Evolutionary conservation across 2,113 vertebrate genomes (phyloP), one percentile per base, ranked within the genome.

Genomic region (Eptesicus fuscus): DNA sequence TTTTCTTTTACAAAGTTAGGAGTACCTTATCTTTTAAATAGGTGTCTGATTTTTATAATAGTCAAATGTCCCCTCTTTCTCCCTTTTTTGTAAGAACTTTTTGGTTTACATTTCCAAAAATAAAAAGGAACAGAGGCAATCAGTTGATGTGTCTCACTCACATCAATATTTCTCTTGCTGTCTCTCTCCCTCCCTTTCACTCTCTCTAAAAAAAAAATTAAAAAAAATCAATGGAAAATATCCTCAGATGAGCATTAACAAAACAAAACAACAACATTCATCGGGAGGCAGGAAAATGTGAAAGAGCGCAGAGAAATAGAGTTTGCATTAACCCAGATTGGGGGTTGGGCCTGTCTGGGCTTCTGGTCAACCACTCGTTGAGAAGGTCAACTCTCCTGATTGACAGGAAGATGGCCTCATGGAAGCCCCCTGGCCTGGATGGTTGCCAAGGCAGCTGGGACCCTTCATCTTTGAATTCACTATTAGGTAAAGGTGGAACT

Each of bases 241-340:
- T 61, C 59, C 9, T 61, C 25, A 25, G 56, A 28, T 61, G 59
- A 61, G 59, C 25, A 61, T 61, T 61, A 28, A 28, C 59, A 25
- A 61, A 61, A 61, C 9, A 82, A 90, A 63, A 83, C 93, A 78
- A 85, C 70, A 78, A 95, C 94, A 85, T 82, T 22, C 61, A 32
- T 79, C 74, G 53, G 10, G 6, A 80, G 59, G 14, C 90, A 96
- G 86, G 88, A 79, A 91, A 94, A 91, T 95, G 47, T 95, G 22
- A 90, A 77, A 90, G 91, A 90, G 49, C 94, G 77, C 78, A 82
- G 88, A 92, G 84, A 95, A 96, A 90, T 95, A 84, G 53, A 89
- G 42, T 91, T 95, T 94, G 6, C 83, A 92, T 96, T 94, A 93
- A 94, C 69, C 78, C 78, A 70, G 47, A 74, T 83, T 76, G 42